These are phyloP conservation scores for Leptothorax acervorum DNA, from an alignment of 2,888 invertebrate species.

Conservation along the genomic window DNA sequence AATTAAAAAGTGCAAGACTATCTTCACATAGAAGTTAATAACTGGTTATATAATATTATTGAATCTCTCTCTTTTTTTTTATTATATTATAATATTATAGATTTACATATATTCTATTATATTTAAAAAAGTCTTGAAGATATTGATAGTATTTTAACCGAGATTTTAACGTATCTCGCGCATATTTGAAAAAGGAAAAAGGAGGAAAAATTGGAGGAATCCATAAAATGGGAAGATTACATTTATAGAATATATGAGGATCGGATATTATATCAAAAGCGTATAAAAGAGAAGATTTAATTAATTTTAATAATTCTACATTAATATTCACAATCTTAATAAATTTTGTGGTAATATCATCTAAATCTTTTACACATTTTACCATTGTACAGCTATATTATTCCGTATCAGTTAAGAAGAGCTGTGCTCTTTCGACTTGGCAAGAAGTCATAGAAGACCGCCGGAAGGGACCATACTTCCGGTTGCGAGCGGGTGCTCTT, in stretches of 20 bases:
- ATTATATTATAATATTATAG: not conserved
- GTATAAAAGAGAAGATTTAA: not conserved
- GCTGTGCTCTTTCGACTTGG: not conserved
- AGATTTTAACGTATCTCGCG: too few relatives aligned
- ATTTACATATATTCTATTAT: not conserved
- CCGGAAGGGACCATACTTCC: constrained; percentile 19
- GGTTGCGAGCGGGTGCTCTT: not conserved
- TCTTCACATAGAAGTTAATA: too few relatives aligned
- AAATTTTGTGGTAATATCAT: not conserved
- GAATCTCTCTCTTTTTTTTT: not conserved
- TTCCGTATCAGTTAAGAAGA: not conserved
- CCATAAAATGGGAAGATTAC: not conserved
- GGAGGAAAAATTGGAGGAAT: not conserved
- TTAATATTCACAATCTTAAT: not conserved
- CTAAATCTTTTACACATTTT: not conserved
- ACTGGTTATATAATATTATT: not conserved
- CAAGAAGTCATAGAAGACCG: not conserved
- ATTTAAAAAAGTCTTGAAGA: not conserved
- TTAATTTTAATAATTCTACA: not conserved
- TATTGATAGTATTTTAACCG: not conserved
- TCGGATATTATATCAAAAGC: not conserved
- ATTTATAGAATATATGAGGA: not conserved
- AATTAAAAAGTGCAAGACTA: too few relatives aligned
- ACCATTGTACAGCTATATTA: not conserved
- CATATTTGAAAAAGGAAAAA: not conserved